phyloP scores from a whole-genome alignment of 2,113 vertebrate species.

The Leptodactylus fuscus region DNA sequence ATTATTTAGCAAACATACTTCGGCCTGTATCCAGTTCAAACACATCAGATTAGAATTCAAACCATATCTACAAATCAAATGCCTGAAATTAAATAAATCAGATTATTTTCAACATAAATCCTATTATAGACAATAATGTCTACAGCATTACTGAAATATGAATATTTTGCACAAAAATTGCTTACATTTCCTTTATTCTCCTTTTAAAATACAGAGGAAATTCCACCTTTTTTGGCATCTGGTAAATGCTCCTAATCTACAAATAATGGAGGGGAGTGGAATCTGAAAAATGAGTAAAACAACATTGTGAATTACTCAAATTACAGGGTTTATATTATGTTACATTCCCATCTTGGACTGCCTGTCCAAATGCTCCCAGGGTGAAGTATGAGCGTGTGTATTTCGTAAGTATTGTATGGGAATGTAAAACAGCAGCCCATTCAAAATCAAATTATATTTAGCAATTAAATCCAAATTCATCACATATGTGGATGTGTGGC shows the following conservation, averaged over 20 bases:
- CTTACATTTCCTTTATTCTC: constrained; percentile 3
- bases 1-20: no score
- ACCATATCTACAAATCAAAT: neutral
- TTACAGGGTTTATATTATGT: constrained; percentile 49
- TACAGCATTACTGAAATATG: constrained; percentile 15
- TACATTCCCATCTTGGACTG: constrained; percentile 50
- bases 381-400: constrained; percentile 39
- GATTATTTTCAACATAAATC: neutral
- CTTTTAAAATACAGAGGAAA: constrained; percentile 23
- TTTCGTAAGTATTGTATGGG: constrained; percentile 29
- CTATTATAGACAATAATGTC: neutral
- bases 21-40: no score
- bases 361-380: constrained; percentile 43
- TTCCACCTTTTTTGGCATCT: constrained; percentile 49
- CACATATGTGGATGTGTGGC: constrained; percentile 46
- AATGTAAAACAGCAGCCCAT: constrained; percentile 55
- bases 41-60: no score
- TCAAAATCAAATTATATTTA: constrained; percentile 52
- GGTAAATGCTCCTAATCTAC: constrained; percentile 54
- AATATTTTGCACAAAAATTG: constrained; percentile 38
- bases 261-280: constrained; percentile 55
- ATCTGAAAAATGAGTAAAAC: constrained; percentile 59
- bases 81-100: no score
- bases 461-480: constrained; percentile 53
- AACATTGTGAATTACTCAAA: constrained; percentile 57